These are phyloP conservation scores for Battus philenor DNA, from an alignment of 1,140 invertebrate genomes.

Conservation along the genomic window DNA sequence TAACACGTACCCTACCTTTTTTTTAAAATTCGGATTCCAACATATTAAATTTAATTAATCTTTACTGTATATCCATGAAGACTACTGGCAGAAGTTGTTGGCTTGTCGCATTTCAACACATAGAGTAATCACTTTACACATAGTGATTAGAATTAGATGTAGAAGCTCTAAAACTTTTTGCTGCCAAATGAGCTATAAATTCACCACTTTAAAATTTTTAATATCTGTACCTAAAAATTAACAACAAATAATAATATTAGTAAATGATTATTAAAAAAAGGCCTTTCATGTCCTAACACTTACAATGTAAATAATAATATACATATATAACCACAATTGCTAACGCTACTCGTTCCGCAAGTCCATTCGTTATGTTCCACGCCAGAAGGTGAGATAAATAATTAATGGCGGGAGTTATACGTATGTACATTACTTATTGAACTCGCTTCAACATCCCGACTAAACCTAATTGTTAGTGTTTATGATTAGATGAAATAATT, in stretches of 20 bases:
- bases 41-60: too few species aligned
- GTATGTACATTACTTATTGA: slow-evolving; percentile 16
- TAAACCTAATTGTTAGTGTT: slow-evolving; percentile 1
- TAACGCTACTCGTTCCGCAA: slow-evolving; percentile 7
- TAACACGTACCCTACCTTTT: too few species aligned
- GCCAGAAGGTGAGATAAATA: slow-evolving; percentile 14
- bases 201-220: too few species aligned
- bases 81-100: too few species aligned
- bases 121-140: too few species aligned
- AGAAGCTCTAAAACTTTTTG: neutral
- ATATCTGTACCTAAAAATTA: neutral
- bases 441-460: neutral
- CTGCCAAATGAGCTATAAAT: too few species aligned
- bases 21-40: too few species aligned
- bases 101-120: too few species aligned
- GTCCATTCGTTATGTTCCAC: slow-evolving; percentile 8
- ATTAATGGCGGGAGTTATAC: slow-evolving; percentile 11
- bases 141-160: neutral
- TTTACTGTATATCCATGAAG: too few species aligned
- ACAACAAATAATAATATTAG: neutral
- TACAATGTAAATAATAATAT: too few species aligned
- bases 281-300: neutral
- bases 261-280: neutral
- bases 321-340: too few species aligned
- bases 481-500: slow-evolving; percentile 14